These are phyloP conservation scores for Pachyrhynchus sulphureomaculatus DNA, from an alignment of 1,140 invertebrate species.

Conservation along the genomic window DNA sequence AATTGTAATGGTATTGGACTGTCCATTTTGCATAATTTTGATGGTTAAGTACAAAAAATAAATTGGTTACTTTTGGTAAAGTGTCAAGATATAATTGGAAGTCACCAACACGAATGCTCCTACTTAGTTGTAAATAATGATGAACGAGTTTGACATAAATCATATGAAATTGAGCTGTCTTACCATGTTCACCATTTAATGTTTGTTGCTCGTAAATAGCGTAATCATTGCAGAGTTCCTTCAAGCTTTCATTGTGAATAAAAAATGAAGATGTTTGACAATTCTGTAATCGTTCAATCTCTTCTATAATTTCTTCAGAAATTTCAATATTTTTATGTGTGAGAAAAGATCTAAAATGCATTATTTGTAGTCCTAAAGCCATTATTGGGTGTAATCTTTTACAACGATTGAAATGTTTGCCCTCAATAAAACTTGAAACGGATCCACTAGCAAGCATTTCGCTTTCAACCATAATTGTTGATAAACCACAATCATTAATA, in stretches of 20 bases:
- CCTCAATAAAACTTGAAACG: conserved; percentile 49
- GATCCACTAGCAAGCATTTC: conserved; percentile 48
- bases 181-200: conserved; percentile 39
- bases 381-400: conserved; percentile 53
- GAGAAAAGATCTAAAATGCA: conserved; percentile 49
- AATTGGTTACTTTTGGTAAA: conserved; percentile 31
- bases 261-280: conserved; percentile 24
- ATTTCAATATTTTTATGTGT: conserved; percentile 29
- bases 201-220: conserved; percentile 32
- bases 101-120: conserved; percentile 41
- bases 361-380: conserved; percentile 49
- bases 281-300: conserved; percentile 25
- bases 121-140: conserved; percentile 35
- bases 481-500: conserved; percentile 52
- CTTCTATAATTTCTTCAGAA: conserved; percentile 24
- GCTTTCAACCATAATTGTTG: conserved; percentile 51
- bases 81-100: conserved; percentile 32
- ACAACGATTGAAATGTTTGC: conserved; percentile 32
- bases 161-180: conserved; percentile 46
- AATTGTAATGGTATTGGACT: conserved; percentile 30
- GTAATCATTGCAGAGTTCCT: conserved; percentile 30
- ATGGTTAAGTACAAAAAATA: conserved; percentile 30
- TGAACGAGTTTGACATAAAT: conserved; percentile 30
- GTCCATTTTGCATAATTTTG: conserved; percentile 34
- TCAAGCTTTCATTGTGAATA: conserved; percentile 36